Base-by-base conservation (phyloP, 2,888 invertebrate species). In the Drosophila hamatofila region DNA sequence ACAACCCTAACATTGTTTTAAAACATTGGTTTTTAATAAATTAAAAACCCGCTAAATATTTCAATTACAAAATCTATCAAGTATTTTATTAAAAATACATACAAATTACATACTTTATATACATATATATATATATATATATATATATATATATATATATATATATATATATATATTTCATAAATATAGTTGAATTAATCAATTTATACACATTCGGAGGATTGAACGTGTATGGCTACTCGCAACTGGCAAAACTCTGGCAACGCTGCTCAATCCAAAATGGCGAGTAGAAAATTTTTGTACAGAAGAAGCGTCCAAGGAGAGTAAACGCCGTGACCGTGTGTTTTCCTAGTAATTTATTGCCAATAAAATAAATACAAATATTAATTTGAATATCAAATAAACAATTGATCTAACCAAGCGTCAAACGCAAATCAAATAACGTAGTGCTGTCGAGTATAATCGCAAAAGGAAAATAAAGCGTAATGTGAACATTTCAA, bases 241-340 rank as follows among this genome's bases (percentile, higher is more conserved):
- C 27, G 35, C 14, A 27, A 7, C 7, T 21, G 0, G 0, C 3
- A 44, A 52, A 63, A 33, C 30, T 79, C 66, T 76, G 78, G 78
- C 77, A 80, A 35, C 78, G 14, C 68, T 44, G 9, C n/a, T 44
- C 52, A 80, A 83, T 81, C 72, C 91, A 91, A 91, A 91, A 91
- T 91, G 91, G 91, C 82, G 80, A 76, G 80, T 74, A 75, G 80
- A 89, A 88, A 91, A 89, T 88, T 90, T 90, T 88, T 90, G 88
- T 89, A 89, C 88, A 89, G 89, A 86, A 84, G 85, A 87, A 90
- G 91, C 91, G 91, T 90, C 90, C 78, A 90, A 86, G 80, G 75
- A 87, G 84, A 87, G 87, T 64, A 87, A 90, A 81, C 81, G 83
- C 77, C 75, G 82, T 88, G 83, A 63, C 81, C 78, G 85, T 85